Conservation (phyloP, 2,797 vertebrate species). For the Eutrigla gurnardus region DNA sequence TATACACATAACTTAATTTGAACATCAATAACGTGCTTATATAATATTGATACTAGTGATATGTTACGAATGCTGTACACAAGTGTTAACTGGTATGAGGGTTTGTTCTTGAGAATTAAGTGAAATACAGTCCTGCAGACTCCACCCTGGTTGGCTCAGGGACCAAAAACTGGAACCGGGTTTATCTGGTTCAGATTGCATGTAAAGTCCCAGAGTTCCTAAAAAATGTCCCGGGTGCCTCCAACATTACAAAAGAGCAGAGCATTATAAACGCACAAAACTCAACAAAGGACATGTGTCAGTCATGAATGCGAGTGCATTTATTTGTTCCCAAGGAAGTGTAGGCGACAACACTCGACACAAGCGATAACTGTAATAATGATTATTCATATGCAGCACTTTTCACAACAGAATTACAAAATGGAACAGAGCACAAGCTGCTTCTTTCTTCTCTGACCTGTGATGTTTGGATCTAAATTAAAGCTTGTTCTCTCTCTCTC, state of each 20-base stretch:
- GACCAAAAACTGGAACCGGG: background rate
- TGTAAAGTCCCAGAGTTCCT: background rate
- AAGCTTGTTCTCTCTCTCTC: slow-evolving; percentile 63
- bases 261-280: background rate
- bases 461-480: slow-evolving; percentile 65
- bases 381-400: slow-evolving; percentile 3
- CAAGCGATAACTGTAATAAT: slow-evolving; percentile 1
- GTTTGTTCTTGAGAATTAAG: background rate
- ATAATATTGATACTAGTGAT: background rate
- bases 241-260: background rate
- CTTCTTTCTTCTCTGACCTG: slow-evolving; percentile 47
- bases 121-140: background rate
- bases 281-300: background rate
- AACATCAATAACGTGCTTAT: background rate
- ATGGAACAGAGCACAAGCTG: slow-evolving; percentile 44
- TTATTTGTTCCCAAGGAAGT: background rate
- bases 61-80: background rate
- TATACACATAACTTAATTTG: background rate
- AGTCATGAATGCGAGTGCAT: background rate
- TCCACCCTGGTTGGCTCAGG: background rate
- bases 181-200: background rate
- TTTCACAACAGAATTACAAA: slow-evolving; percentile 57
- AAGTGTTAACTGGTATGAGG: background rate
- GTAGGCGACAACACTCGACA: background rate
- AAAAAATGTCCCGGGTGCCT: background rate